Percentiles rank a stretch among this genome's conserved stretches.
Evolutionary conservation across 2,888 invertebrate genomes (phyloP).

Genomic region (Pantelozetes paolii): DNA sequence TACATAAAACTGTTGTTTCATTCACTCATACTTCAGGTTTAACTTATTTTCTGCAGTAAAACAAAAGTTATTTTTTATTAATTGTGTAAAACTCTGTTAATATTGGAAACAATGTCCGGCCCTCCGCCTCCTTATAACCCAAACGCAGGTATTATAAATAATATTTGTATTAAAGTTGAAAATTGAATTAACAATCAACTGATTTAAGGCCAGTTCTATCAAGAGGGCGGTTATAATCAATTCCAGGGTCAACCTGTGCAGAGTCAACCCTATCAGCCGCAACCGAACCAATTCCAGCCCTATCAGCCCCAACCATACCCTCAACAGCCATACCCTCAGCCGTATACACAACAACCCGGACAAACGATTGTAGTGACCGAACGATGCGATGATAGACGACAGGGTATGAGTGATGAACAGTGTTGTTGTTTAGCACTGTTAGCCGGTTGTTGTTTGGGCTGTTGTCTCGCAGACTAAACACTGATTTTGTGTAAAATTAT

Average conservation of each 20-base stretch:
- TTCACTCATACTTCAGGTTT: background rate
- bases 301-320: background rate
- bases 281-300: background rate
- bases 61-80: background rate
- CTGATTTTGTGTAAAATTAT: background rate
- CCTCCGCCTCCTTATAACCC: constrained; percentile 27
- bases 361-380: constrained; percentile 11
- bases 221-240: background rate
- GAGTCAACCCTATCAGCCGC: background rate
- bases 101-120: background rate
- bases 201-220: constrained; percentile 16
- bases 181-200: background rate
- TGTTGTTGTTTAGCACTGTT: constrained; percentile 30
- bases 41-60: background rate
- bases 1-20: background rate
- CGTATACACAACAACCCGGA: constrained; percentile 9
- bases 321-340: constrained; percentile 8
- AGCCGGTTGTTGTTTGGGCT: constrained; percentile 19
- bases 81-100: background rate
- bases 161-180: background rate
- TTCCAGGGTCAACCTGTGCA: background rate
- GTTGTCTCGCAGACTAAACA: constrained; percentile 8
- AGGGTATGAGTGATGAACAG: constrained; percentile 16
- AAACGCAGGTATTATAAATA: background rate
- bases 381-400: background rate